A percentile compares a stretch with the other conserved stretches of the same genome.
phyloP scores from a whole-genome alignment of 2,797 vertebrate species.

The Pyrocephalus nanus region DNA sequence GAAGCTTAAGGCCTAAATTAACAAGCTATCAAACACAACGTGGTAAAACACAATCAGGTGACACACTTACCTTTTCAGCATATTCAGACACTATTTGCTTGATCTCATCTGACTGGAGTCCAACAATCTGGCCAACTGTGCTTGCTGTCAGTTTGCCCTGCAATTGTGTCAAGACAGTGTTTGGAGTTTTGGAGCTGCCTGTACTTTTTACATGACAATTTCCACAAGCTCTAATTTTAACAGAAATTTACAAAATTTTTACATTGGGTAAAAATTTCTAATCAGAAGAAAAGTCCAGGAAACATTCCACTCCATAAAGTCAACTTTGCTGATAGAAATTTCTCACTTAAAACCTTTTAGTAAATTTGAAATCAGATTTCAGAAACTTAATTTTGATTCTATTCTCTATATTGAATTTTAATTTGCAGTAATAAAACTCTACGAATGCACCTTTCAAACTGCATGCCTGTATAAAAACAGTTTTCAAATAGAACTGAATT shows the following conservation, averaged over 20 bases:
- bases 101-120: conserved; percentile 93
- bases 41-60: background rate
- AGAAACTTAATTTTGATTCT: background rate
- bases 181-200: background rate
- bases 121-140: conserved; percentile 94
- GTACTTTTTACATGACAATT: background rate
- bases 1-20: background rate
- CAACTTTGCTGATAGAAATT: background rate
- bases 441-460: background rate
- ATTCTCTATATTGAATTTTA: background rate
- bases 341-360: background rate
- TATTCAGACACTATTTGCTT: conserved; percentile 95
- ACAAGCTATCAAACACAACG: background rate
- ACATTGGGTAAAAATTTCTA: background rate
- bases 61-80: conserved; percentile 87
- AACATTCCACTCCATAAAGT: rapidly evolving
- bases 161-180: conserved; percentile 6
- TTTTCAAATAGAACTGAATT: background rate
- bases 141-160: conserved; percentile 92
- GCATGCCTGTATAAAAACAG: background rate
- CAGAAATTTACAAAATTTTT: background rate
- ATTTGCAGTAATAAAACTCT: background rate
- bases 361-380: background rate
- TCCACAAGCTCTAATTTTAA: background rate
- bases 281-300: background rate